Base-by-base conservation (phyloP, 2,113 vertebrate species). In the Rhinogobius similis region DNA sequence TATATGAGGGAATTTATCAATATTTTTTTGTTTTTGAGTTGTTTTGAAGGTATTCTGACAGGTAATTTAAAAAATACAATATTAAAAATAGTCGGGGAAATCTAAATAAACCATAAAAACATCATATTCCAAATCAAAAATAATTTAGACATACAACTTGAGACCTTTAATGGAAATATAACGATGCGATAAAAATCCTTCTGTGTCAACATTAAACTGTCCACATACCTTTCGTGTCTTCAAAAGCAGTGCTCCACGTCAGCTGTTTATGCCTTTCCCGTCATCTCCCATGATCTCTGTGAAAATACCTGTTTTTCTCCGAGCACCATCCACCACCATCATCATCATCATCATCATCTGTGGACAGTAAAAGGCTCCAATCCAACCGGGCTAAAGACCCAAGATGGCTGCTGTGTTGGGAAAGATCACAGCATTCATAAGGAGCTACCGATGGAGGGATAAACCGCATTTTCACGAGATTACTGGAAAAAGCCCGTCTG, bases 401-500 rank as follows among this genome's bases (percentile, higher is more conserved):
- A 56, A 79, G 75, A 78, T 81, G 66, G 61, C 66, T 63, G 26
- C 16, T 32, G 21, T 77, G 41, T 43, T 65, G 55, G 26, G 29
- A 29, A 55, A 24, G 21, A 23, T 55, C 52, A 36, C 58, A n/a
- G 18, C 41, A 59, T 62, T n/a, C n/a, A 53, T 21, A 56, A 14
- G 18, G 65, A 65, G 52, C 39, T 13, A 55, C 52, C 23, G 52
- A 55, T 55, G 52, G 23, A 26, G 48, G 39, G 21, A 66, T 77
- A 79, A 76, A 75, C 27, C 36, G 32, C 18, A 27, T 46, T 58
- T 65, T 65, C 68, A 65, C 8, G 5, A 55, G 48, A 81, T 85
- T 71, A 65, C 36, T 3, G 38, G 29, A 16, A 78, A 79, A 70
- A 29, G 68, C 1, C 23, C 11, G 43, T 50, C 29, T 2, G 29